Percentiles rank a stretch among this genome's conserved stretches.
These are phyloP conservation scores for Myotis davidii DNA, from an alignment of 2,113 vertebrate genomes.

Conservation along the genomic window DNA sequence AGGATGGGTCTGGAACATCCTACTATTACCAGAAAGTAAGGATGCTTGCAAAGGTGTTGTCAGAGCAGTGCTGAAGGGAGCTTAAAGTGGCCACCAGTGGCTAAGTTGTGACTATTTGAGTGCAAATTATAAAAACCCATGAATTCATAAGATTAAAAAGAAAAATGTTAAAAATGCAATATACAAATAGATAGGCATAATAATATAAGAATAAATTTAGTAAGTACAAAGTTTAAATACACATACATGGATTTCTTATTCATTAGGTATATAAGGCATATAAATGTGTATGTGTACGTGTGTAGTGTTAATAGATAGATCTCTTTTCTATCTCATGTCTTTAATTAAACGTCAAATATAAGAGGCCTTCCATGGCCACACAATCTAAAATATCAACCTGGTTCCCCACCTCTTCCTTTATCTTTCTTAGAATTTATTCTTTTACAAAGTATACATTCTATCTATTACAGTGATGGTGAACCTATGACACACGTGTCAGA, in stretches of 20 bases:
- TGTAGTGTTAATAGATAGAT: not conserved
- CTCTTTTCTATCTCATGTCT: not conserved
- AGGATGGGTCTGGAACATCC: not conserved
- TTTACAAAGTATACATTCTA: not conserved
- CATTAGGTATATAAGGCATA: not conserved
- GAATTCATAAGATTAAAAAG: not conserved
- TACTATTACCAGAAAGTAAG: not conserved
- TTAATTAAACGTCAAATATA: not conserved
- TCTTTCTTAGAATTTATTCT: slow-evolving; percentile 20
- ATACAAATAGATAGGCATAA: not conserved
- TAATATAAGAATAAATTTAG: not conserved
- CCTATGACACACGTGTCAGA: too few relatives aligned
- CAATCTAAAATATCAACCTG: not conserved
- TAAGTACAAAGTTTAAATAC: not conserved
- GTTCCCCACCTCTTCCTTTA: not conserved
- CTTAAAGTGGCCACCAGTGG: not conserved
- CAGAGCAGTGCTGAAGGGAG: not conserved
- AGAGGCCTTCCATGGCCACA: too few relatives aligned
- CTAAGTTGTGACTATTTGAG: not conserved
- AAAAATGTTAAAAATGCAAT: slow-evolving; percentile 33
- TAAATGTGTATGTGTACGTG: not conserved
- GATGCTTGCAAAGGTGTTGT: not conserved
- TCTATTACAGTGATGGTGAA: too few relatives aligned
- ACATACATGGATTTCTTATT: not conserved
- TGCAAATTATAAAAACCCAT: not conserved